Evolutionary conservation across 2,888 invertebrate genomes (phyloP).

Genomic region (Labia minor): DNA sequence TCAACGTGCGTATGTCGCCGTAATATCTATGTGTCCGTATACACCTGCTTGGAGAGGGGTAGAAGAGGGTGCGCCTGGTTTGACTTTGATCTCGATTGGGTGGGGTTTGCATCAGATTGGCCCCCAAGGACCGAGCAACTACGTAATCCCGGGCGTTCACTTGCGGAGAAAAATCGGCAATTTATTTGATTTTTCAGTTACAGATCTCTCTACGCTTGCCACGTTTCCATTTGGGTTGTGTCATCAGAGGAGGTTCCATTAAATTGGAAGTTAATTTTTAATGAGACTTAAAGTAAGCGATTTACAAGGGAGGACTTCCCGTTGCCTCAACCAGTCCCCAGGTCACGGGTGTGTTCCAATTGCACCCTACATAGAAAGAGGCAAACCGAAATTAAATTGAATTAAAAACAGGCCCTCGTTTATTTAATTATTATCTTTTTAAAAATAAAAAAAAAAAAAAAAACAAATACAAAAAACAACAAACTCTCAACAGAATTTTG

Average conservation of each 20-base stretch:
- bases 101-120: background rate
- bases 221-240: background rate
- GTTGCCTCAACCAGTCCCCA: no score
- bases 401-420: background rate
- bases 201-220: no score
- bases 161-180: background rate
- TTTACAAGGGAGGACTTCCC: background rate
- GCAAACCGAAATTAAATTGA: background rate
- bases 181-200: background rate
- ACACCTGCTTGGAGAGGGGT: no score
- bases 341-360: background rate
- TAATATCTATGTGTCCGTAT: no score
- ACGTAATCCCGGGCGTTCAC: background rate
- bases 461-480: no score
- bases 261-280: background rate
- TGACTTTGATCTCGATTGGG: background rate
- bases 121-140: background rate
- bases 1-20: background rate
- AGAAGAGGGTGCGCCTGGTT: background rate
- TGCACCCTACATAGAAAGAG: background rate
- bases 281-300: constrained; percentile 13
- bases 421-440: background rate
- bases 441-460: background rate
- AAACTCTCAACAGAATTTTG: no score
- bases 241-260: background rate